A percentile compares a stretch with the other conserved stretches of the same genome.
Conservation (phyloP, 2,888 invertebrate species). For the Heliconius sara region DNA sequence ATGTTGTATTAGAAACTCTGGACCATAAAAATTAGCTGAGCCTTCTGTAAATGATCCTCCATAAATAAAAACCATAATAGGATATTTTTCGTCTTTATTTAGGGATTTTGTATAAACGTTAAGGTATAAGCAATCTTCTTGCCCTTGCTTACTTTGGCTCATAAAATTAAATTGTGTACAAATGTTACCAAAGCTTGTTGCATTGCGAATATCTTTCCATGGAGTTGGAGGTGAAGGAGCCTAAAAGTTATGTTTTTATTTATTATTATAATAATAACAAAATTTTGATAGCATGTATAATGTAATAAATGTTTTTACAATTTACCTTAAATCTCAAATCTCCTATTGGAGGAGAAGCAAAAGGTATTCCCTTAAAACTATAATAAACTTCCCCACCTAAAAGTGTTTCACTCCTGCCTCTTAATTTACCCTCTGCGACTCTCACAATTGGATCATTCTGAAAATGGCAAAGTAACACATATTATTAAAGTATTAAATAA, state of each 20-base stretch:
- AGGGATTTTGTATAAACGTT: constrained; percentile 66
- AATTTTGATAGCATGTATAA: constrained; percentile 5
- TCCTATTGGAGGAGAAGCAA: constrained; percentile 77
- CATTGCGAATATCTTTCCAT: constrained; percentile 67
- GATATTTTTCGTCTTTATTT: constrained; percentile 53
- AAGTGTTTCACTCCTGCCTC: constrained; percentile 56
- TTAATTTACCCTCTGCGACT: constrained; percentile 62
- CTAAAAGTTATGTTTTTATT: constrained; percentile 51
- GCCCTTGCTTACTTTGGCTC: constrained; percentile 60
- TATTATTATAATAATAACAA: background rate
- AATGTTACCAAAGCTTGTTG: constrained; percentile 62
- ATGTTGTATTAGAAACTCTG: constrained; percentile 67
- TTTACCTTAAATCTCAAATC: constrained; percentile 80
- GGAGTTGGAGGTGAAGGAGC: constrained; percentile 63
- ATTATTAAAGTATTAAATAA: background rate
- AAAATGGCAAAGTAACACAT: constrained; percentile 1
- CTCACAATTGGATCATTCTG: constrained; percentile 81
- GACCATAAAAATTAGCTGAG: constrained; percentile 65
- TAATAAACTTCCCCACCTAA: constrained; percentile 59
- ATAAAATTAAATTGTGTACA: constrained; percentile 65
- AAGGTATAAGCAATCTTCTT: constrained; percentile 68
- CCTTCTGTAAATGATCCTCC: constrained; percentile 71
- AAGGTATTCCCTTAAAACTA: constrained; percentile 78
- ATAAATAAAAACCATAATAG: constrained; percentile 76
- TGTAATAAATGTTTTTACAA: background rate